Evolutionary conservation across 2,888 invertebrate species (phyloP).

Genomic region (Odontothrips loti): DNA sequence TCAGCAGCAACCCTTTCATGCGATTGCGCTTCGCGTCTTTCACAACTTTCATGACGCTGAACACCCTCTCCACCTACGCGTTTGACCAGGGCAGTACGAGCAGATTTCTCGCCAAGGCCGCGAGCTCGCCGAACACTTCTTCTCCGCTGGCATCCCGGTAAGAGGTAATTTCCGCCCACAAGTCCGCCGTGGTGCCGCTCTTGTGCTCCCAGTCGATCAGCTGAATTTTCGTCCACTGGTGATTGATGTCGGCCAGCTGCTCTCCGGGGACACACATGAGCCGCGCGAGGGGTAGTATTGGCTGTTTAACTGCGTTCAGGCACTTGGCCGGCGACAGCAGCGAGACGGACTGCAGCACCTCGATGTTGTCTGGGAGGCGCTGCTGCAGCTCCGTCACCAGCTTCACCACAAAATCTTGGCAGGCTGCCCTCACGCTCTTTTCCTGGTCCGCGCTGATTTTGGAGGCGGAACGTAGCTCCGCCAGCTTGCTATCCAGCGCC

Average conservation of each 20-base stretch:
- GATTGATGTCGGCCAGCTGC: neutral
- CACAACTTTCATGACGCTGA: neutral
- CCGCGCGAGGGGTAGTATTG: neutral
- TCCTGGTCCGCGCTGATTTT: too few species aligned
- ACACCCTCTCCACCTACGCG: neutral
- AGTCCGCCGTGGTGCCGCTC: neutral
- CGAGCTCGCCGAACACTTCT: neutral
- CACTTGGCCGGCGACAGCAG: neutral
- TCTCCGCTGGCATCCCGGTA: neutral
- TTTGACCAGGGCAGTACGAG: neutral
- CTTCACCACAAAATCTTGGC: too few species aligned
- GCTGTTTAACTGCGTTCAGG: neutral
- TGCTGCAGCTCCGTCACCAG: too few species aligned
- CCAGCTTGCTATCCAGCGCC: too few species aligned
- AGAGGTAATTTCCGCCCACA: neutral
- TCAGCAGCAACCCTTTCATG: neutral
- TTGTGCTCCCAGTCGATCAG: neutral
- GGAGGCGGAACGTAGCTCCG: too few species aligned
- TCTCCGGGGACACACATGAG: neutral
- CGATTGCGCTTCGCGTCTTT: neutral
- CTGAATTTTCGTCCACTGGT: neutral
- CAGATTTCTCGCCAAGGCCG: neutral
- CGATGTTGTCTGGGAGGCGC: too few species aligned
- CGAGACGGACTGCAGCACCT: too few species aligned
- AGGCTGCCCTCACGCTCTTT: too few species aligned